Evolutionary conservation across 1,140 invertebrate genomes (phyloP).

Genomic region (Choristoneura fumiferana): DNA sequence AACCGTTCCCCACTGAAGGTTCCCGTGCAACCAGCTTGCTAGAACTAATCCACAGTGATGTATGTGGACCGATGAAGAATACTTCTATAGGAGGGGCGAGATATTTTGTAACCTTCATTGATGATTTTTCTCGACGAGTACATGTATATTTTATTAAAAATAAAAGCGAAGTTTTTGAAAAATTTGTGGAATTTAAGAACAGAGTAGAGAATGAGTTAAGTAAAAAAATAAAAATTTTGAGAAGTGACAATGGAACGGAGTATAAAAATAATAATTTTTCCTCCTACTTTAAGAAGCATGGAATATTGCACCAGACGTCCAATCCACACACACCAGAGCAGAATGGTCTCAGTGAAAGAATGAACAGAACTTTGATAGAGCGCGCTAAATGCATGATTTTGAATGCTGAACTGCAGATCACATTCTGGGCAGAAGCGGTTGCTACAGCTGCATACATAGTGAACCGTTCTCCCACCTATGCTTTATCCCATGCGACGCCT

Average conservation of each 20-base stretch:
- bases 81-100: slow-evolving; percentile 40
- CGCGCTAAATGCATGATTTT: too few species aligned
- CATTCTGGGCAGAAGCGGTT: too few species aligned
- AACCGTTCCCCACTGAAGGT: slow-evolving; percentile 39
- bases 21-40: slow-evolving; percentile 35
- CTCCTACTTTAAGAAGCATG: too few species aligned
- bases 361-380: too few species aligned
- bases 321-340: too few species aligned
- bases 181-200: slow-evolving; percentile 30
- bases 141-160: slow-evolving; percentile 61
- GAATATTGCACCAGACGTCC: too few species aligned
- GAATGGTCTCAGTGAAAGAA: too few species aligned
- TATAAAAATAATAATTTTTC: background rate
- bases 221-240: background rate
- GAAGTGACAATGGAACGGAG: background rate
- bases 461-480: too few species aligned
- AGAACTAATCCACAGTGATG: slow-evolving; percentile 56
- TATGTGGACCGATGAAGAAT: slow-evolving; percentile 57
- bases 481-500: too few species aligned
- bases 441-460: too few species aligned
- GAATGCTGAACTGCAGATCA: too few species aligned
- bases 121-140: slow-evolving; percentile 52
- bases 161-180: slow-evolving; percentile 54
- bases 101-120: slow-evolving; percentile 64
- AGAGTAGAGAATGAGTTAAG: background rate